Conservation (phyloP, 2,797 vertebrate species). For the Cynodonichthys magdalenae region DNA sequence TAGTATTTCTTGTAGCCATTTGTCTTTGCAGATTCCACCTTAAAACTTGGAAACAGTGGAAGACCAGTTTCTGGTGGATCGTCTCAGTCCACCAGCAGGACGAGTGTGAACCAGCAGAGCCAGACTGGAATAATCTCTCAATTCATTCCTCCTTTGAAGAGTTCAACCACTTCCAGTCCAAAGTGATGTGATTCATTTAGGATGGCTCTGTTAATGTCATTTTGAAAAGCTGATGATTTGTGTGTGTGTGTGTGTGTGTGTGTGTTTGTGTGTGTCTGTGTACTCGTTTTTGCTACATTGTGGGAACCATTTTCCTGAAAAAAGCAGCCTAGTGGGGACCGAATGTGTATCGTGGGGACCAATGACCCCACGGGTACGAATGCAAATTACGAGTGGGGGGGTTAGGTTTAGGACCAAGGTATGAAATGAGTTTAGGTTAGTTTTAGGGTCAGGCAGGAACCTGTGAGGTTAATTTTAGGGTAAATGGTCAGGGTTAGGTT, state of each 20-base stretch:
- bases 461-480: too few relatives aligned
- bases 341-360: too few relatives aligned
- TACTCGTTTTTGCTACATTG: too few relatives aligned
- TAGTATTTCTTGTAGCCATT: neutral
- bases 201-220: slow-evolving; percentile 68
- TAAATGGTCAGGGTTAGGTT: too few relatives aligned
- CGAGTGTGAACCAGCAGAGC: neutral
- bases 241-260: neutral
- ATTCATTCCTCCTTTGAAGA: neutral
- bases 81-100: slow-evolving; percentile 8
- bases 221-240: slow-evolving; percentile 42
- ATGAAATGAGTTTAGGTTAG: too few relatives aligned
- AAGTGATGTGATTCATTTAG: slow-evolving; percentile 48
- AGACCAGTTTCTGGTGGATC: slow-evolving; percentile 8
- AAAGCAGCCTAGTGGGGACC: too few relatives aligned
- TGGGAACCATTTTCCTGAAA: too few relatives aligned
- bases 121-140: slow-evolving; percentile 1
- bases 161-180: slow-evolving; percentile 1
- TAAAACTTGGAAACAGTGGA: slow-evolving; percentile 66
- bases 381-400: too few relatives aligned
- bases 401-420: too few relatives aligned
- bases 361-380: too few relatives aligned
- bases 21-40: slow-evolving; percentile 69
- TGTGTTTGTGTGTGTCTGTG: too few relatives aligned
- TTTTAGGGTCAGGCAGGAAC: too few relatives aligned